Percentiles rank a stretch among this genome's conserved stretches.
phyloP scores from a whole-genome alignment of 2,888 invertebrate genomes.

The Archaeoteleia sp. region DNA sequence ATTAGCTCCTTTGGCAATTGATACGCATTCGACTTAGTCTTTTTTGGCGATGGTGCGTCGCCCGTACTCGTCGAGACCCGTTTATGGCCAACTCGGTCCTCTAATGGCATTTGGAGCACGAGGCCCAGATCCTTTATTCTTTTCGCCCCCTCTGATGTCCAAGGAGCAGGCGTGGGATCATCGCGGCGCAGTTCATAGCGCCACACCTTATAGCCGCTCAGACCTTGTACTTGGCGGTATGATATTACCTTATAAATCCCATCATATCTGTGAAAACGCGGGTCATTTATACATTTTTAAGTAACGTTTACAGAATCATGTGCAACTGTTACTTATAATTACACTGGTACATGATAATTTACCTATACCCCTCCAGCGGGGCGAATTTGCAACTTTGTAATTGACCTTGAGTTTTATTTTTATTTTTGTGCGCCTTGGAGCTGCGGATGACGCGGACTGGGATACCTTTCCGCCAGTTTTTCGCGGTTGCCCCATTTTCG shows the following conservation, averaged over 20 bases:
- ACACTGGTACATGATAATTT: too few species aligned
- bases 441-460: slow-evolving; percentile 88
- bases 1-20: slow-evolving; percentile 69
- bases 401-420: slow-evolving; percentile 76
- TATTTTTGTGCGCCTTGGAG: slow-evolving; percentile 84
- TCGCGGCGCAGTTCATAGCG: slow-evolving; percentile 85
- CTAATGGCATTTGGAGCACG: slow-evolving; percentile 59
- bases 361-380: too few species aligned
- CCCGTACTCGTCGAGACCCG: slow-evolving; percentile 50
- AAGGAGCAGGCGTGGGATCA: slow-evolving; percentile 86
- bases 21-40: slow-evolving; percentile 69
- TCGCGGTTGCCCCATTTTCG: slow-evolving; percentile 81
- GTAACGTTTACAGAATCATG: neutral
- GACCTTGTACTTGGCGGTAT: slow-evolving; percentile 86
- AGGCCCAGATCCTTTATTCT: slow-evolving; percentile 62
- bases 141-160: slow-evolving; percentile 83
- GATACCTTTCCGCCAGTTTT: slow-evolving; percentile 83
- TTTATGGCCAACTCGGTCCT: slow-evolving; percentile 57
- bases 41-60: slow-evolving; percentile 51
- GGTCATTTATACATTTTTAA: neutral
- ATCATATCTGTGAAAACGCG: slow-evolving; percentile 80
- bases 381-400: too few species aligned
- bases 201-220: slow-evolving; percentile 88
- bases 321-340: too few species aligned
- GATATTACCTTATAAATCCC: slow-evolving; percentile 91